A percentile compares a stretch with the other conserved stretches of the same genome.
These are phyloP conservation scores for Zingel zingel DNA, from an alignment of 2,113 vertebrate genomes.

Conservation along the genomic window DNA sequence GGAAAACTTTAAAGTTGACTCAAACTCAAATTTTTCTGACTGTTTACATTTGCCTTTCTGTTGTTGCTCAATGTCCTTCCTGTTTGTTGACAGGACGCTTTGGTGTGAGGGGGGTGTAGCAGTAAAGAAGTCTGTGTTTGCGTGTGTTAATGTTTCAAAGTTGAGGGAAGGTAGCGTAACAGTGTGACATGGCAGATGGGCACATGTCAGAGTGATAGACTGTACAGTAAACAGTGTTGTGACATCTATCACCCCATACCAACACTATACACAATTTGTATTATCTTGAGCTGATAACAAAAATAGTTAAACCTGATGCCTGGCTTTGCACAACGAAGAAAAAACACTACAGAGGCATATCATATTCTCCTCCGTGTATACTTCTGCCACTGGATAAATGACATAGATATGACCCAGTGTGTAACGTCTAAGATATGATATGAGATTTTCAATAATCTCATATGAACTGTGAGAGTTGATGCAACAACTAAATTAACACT, in stretches of 20 bases:
- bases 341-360: background rate
- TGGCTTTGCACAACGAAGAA: background rate
- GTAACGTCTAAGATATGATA: background rate
- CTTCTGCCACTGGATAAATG: background rate
- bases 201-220: slow-evolving; percentile 28
- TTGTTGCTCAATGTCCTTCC: slow-evolving; percentile 7
- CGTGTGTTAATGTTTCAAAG: slow-evolving; percentile 11
- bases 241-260: background rate
- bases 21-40: background rate
- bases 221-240: slow-evolving; percentile 31
- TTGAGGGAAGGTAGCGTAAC: slow-evolving; percentile 6
- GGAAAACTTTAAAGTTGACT: slow-evolving; percentile 33
- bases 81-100: slow-evolving; percentile 13
- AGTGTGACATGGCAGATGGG: background rate
- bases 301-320: background rate
- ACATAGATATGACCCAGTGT: slow-evolving; percentile 1
- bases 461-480: background rate
- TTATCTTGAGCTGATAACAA: slow-evolving; percentile 48
- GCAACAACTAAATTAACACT: background rate
- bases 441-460: background rate
- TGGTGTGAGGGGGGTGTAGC: background rate
- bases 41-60: slow-evolving; percentile 21
- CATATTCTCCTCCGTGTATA: background rate
- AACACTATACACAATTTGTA: slow-evolving; percentile 1
- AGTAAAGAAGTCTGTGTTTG: slow-evolving; percentile 4